Conservation (phyloP, 35 echinoderm and acorn worm species). For the Apostichopus californicus region DNA sequence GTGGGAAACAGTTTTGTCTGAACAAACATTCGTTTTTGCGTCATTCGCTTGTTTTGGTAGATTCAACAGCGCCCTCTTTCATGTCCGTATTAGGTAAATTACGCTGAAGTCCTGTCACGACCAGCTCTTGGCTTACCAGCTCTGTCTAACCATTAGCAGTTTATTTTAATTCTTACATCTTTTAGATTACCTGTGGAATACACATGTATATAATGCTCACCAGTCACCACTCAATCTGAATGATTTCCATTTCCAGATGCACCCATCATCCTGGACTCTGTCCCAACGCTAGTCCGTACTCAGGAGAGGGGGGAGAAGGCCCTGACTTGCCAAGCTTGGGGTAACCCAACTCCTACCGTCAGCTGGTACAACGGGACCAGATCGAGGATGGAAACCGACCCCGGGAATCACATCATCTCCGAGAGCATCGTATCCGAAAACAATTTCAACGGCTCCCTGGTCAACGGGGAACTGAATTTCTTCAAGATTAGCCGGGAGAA, state of each 20-base stretch:
- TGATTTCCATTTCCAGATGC: not conserved
- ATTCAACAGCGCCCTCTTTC: too few species aligned
- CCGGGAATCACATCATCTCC: constrained; percentile 11
- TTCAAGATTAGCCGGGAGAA: constrained; percentile 27
- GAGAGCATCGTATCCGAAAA: constrained; percentile 6
- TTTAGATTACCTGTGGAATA: too few species aligned
- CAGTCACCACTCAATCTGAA: too few species aligned
- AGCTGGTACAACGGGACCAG: constrained; percentile 36
- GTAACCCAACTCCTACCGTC: constrained; percentile 38
- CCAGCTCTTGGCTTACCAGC: too few species aligned
- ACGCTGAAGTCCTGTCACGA: too few species aligned
- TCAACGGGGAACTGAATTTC: constrained; percentile 19
- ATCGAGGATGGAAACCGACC: not conserved
- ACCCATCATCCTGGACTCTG: constrained; percentile 26
- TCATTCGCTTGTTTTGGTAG: too few species aligned
- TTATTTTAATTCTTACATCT: too few species aligned
- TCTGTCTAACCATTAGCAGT: too few species aligned
- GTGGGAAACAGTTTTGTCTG: too few species aligned
- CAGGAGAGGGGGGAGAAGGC: constrained; percentile 22
- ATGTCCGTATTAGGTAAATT: too few species aligned
- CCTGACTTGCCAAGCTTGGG: constrained; percentile 33
- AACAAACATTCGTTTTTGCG: too few species aligned
- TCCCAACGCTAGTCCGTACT: constrained; percentile 34
- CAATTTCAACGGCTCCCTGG: constrained; percentile 35
- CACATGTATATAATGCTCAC: too few species aligned